These are phyloP conservation scores for Folsomia candida DNA, from an alignment of 2,888 invertebrate genomes.

Conservation along the genomic window DNA sequence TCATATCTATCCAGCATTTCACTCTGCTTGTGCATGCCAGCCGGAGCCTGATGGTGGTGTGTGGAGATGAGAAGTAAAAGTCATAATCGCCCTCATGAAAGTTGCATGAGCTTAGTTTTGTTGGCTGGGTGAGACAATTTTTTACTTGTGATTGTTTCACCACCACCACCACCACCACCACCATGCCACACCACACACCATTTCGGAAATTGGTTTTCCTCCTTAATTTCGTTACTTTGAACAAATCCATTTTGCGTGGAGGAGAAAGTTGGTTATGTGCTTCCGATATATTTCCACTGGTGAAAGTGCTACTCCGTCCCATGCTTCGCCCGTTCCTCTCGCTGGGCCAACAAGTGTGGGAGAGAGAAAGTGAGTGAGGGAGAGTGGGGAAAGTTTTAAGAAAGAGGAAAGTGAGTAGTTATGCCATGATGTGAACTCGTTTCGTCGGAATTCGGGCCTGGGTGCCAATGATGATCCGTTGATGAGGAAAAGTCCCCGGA, in stretches of 20 bases:
- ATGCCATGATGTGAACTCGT: not conserved
- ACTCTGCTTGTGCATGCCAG: too few species aligned
- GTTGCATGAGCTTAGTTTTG: not conserved
- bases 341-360: not conserved
- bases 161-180: too few species aligned
- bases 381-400: not conserved
- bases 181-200: too few species aligned
- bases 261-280: not conserved
- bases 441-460: not conserved
- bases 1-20: not conserved
- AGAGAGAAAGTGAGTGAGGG: too few species aligned
- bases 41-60: too few species aligned
- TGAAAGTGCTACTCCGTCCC: too few species aligned
- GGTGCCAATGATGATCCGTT: constrained; percentile 3
- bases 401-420: not conserved
- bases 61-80: not conserved
- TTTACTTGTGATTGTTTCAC: not conserved
- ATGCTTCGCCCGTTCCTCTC: too few species aligned
- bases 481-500: constrained; percentile 5
- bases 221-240: not conserved
- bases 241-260: not conserved
- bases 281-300: not conserved
- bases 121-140: not conserved
- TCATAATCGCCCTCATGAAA: not conserved
- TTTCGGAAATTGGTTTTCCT: not conserved